Evolutionary conservation across 1,140 invertebrate genomes (phyloP).

Genomic region (Sinonovacula constricta): DNA sequence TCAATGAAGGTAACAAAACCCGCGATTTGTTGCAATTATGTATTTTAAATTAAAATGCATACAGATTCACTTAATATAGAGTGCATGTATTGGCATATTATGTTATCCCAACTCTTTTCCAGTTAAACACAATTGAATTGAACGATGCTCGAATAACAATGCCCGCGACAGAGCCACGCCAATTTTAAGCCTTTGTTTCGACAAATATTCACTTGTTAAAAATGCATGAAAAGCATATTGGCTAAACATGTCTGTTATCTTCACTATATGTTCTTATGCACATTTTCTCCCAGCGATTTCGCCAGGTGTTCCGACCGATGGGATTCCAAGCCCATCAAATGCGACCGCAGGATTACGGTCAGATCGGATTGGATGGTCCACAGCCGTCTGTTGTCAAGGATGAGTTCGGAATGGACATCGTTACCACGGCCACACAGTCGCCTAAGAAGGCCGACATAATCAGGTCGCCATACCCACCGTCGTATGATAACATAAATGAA

Average conservation of each 20-base stretch:
- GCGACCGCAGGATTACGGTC: constrained; percentile 64
- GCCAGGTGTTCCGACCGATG: constrained; percentile 58
- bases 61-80: not conserved
- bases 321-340: constrained; percentile 65
- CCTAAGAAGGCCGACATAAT: too few relatives aligned
- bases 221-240: too few relatives aligned
- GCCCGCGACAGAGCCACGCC: too few relatives aligned
- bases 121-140: not conserved
- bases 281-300: constrained; percentile 54
- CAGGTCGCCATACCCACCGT: too few relatives aligned
- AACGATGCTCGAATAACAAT: not conserved
- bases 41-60: not conserved
- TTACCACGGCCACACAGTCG: too few relatives aligned
- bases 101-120: not conserved
- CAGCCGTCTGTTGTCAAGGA: too few relatives aligned
- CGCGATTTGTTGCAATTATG: not conserved
- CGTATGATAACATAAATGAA: too few relatives aligned
- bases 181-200: too few relatives aligned
- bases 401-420: too few relatives aligned
- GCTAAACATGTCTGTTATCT: too few relatives aligned
- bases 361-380: constrained; percentile 49
- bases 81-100: not conserved
- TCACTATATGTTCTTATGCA: not conserved
- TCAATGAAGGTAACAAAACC: too few relatives aligned
- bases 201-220: too few relatives aligned